Percentiles rank a stretch among this genome's conserved stretches.
Conservation (phyloP, 2,888 invertebrate species). For the Erebia aethiops region DNA sequence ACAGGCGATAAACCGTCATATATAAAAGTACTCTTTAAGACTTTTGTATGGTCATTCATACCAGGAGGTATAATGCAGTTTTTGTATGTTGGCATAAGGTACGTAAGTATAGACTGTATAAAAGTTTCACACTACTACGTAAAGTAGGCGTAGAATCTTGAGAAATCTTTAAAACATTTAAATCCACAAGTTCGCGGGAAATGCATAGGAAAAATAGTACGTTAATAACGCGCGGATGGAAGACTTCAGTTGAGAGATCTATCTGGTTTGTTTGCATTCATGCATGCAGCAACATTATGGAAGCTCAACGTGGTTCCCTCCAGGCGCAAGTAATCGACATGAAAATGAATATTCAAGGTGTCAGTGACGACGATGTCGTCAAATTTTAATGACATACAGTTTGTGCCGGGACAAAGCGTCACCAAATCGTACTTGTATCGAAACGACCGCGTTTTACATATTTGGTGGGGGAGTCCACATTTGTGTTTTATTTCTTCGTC, state of each 20-base stretch:
- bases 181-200: too few relatives aligned
- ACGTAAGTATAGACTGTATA: slow-evolving; percentile 36
- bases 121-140: neutral
- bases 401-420: slow-evolving; percentile 31
- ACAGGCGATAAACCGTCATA: slow-evolving; percentile 61
- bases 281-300: slow-evolving; percentile 21
- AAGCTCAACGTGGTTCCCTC: slow-evolving; percentile 21
- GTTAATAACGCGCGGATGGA: neutral
- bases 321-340: slow-evolving; percentile 37
- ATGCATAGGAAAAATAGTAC: neutral
- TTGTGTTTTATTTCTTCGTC: neutral
- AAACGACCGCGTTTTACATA: slow-evolving; percentile 35
- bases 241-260: neutral
- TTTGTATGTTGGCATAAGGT: slow-evolving; percentile 57
- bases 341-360: slow-evolving; percentile 41
- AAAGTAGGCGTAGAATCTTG: too few relatives aligned
- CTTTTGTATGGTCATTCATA: slow-evolving; percentile 64
- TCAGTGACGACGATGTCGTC: slow-evolving; percentile 34
- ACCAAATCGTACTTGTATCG: slow-evolving; percentile 29
- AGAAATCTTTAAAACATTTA: too few relatives aligned
- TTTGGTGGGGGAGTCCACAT: slow-evolving; percentile 15
- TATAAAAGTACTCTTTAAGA: slow-evolving; percentile 55
- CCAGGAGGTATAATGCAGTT: slow-evolving; percentile 70
- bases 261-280: slow-evolving; percentile 13
- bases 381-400: slow-evolving; percentile 39